Evolutionary conservation across 2,797 vertebrate genomes (phyloP), one percentile per base, ranked within the genome.

Genomic region (Telmatherina bonti): DNA sequence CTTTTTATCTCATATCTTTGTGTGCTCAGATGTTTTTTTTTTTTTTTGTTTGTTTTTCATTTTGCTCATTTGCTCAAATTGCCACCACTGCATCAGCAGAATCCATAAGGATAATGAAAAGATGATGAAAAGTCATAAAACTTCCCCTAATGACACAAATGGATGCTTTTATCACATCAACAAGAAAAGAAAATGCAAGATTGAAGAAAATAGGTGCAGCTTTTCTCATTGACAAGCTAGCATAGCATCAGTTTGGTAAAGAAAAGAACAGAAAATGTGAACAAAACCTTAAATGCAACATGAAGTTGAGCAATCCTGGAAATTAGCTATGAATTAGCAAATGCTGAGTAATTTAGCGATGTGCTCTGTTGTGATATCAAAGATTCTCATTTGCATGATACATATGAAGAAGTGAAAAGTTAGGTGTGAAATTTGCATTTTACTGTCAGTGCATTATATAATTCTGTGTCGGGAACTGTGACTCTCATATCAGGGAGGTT

Each of bases 11-110:
- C 51, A 53, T 61, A 58, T n/a, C 12, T 77, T 74, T 45, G 63
- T 83, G 79, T 79, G 72, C 65, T 75, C 76, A 73, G 81, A 63
- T 62, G 27, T 83, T 82, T 79, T 55, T 80, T n/a, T n/a, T n/a
- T n/a, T n/a, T n/a, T n/a, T n/a, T n/a, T n/a, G n/a, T n/a, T n/a
- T n/a, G n/a, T n/a, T 78, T 74, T n/a, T n/a, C 41, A 51, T 72
- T 70, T 80, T 62, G 33, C 74, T 3, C n/a, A n/a, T n/a, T n/a
- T n/a, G n/a, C n/a, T n/a, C n/a, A 71, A 60, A 36, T 65, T 78
- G 12, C 58, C 54, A 22, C 49, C 47, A 67, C 79, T 56, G 66
- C 70, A 49, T 82, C 79, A 53, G 72, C 70, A 4, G 26, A 38
- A 58, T n/a, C 70, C 62, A 18, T 29, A 33, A 31, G 61, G 33